Evolutionary conservation across 2,888 invertebrate species (phyloP).

Genomic region (Lypha dubia): DNA sequence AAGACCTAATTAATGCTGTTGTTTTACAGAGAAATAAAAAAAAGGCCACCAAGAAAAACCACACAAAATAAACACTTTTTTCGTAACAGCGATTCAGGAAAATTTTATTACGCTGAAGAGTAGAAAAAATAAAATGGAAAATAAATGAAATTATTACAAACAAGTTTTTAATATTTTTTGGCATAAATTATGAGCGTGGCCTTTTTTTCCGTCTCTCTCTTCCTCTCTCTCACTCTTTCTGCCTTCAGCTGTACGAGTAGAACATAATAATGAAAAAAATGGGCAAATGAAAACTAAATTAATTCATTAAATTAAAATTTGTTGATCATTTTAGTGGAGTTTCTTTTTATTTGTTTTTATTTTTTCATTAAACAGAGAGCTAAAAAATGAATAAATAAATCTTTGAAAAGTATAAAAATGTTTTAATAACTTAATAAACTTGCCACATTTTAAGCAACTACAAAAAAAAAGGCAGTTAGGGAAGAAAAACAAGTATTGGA

Average conservation of each 20-base stretch:
- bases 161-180: constrained; percentile 68
- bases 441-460: constrained; percentile 79
- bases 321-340: constrained; percentile 76
- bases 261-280: constrained; percentile 14
- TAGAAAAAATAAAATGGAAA: constrained; percentile 1
- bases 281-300: constrained; percentile 77
- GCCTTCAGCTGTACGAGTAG: background rate
- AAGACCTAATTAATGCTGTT: constrained; percentile 70
- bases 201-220: constrained; percentile 32
- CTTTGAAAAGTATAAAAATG: constrained; percentile 74
- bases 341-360: constrained; percentile 24
- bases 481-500: background rate
- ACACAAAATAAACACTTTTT: constrained; percentile 48
- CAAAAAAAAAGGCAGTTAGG: background rate
- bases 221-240: background rate
- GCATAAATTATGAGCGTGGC: constrained; percentile 63
- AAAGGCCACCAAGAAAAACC: constrained; percentile 44
- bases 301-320: constrained; percentile 82
- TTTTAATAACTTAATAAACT: constrained; percentile 82
- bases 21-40: constrained; percentile 40
- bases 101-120: constrained; percentile 11
- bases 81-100: constrained; percentile 12
- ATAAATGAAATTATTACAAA: constrained; percentile 64
- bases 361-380: constrained; percentile 26
- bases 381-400: constrained; percentile 68